A percentile compares a stretch with the other conserved stretches of the same genome.
Conservation (phyloP, 2,113 vertebrate genomes). For the Ctenodactylus gundi region DNA sequence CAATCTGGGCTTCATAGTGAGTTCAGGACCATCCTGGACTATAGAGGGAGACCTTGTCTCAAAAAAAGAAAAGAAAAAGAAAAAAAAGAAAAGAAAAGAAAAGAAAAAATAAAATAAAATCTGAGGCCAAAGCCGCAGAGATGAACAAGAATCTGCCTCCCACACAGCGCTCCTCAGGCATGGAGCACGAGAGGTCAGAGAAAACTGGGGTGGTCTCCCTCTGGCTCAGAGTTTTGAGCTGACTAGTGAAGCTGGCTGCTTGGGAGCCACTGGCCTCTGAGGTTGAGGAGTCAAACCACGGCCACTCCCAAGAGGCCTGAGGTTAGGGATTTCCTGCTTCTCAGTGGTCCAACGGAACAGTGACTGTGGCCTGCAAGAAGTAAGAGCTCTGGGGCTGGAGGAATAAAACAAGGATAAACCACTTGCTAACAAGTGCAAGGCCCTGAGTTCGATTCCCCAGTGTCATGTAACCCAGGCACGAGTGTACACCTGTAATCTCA, state of each 20-base stretch:
- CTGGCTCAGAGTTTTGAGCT: neutral
- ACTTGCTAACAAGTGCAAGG: no score
- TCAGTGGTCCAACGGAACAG: constrained; percentile 61
- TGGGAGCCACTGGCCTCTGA: neutral
- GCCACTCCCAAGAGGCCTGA: neutral
- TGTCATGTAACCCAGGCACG: no score
- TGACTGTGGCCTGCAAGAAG: constrained; percentile 76
- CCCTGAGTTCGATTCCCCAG: no score
- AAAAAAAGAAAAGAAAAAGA: no score
- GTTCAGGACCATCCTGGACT: no score
- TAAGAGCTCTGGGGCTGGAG: constrained; percentile 79
- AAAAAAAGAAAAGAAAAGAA: no score
- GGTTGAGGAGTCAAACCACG: neutral
- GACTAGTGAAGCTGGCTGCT: neutral
- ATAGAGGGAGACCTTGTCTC: no score
- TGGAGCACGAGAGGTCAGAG: neutral
- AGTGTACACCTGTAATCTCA: no score
- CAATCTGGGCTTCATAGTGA: no score
- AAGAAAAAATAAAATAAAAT: no score
- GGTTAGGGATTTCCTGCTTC: constrained; percentile 59
- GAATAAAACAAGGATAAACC: no score
- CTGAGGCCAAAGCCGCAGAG: neutral
- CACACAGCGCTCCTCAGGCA: neutral
- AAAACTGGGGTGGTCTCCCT: neutral
- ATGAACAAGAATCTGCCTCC: neutral